These are phyloP conservation scores for Brachyrhaphis roseni DNA, from an alignment of 2,797 vertebrate species.

Conservation along the genomic window DNA sequence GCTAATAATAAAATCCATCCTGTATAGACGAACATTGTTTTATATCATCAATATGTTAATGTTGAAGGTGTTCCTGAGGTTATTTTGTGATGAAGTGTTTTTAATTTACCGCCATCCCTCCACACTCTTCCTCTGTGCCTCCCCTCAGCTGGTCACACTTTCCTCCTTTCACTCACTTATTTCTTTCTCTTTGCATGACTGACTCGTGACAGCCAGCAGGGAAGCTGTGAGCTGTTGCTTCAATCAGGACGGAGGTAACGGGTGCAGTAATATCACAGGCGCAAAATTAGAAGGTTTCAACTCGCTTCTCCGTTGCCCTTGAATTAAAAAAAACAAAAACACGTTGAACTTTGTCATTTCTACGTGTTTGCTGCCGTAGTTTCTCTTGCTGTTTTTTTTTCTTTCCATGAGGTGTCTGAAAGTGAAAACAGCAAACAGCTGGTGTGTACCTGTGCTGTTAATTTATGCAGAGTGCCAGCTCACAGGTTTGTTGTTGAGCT, in stretches of 20 bases:
- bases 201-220: slow-evolving; percentile 20
- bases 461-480: slow-evolving; percentile 22
- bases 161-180: slow-evolving; percentile 5
- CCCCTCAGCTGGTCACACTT: slow-evolving; percentile 3
- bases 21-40: slow-evolving; percentile 32
- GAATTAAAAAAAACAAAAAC: slow-evolving; percentile 6
- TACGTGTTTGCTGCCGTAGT: not conserved
- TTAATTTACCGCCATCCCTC: slow-evolving; percentile 25
- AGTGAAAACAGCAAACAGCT: slow-evolving; percentile 9
- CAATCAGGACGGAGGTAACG: slow-evolving; percentile 22
- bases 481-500: slow-evolving; percentile 5
- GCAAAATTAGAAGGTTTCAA: slow-evolving; percentile 17
- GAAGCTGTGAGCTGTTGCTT: slow-evolving; percentile 44
- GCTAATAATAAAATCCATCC: slow-evolving; percentile 53
- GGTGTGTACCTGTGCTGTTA: not conserved
- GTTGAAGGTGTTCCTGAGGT: slow-evolving; percentile 47
- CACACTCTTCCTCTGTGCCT: not conserved
- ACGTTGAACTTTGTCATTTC: slow-evolving; percentile 3
- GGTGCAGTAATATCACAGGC: slow-evolving; percentile 3
- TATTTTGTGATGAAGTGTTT: slow-evolving; percentile 63
- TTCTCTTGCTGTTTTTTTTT: not conserved
- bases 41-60: slow-evolving; percentile 48
- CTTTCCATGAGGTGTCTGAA: not conserved
- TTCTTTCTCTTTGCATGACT: slow-evolving; percentile 29
- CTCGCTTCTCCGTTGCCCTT: slow-evolving; percentile 5